Evolutionary conservation across 2,888 invertebrate species (phyloP).

Genomic region (Callosobruchus maculatus): DNA sequence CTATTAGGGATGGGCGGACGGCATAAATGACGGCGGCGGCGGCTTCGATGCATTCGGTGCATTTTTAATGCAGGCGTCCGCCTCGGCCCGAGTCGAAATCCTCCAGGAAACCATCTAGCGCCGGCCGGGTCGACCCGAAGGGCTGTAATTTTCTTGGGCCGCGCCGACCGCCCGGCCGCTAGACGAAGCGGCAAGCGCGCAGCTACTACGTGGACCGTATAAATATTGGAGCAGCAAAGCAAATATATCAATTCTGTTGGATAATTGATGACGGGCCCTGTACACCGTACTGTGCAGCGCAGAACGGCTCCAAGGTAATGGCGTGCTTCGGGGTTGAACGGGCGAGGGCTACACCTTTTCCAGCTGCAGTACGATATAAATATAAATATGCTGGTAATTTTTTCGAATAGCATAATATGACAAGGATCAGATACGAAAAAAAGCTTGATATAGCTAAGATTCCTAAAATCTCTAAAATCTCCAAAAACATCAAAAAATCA

Average conservation of each 20-base stretch:
- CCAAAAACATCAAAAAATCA: too few species aligned
- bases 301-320: neutral
- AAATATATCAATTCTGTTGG: constrained; percentile 15
- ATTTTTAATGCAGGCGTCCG: neutral
- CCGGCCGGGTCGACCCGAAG: neutral
- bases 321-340: neutral
- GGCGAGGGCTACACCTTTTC: too few species aligned
- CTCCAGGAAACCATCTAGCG: neutral
- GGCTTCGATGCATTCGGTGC: neutral
- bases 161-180: too few species aligned
- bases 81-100: neutral
- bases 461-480: too few species aligned
- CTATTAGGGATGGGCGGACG: neutral
- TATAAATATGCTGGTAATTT: too few species aligned
- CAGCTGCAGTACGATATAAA: too few species aligned
- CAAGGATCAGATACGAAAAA: too few species aligned
- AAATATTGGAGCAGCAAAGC: constrained; percentile 11
- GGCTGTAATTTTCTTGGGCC: constrained; percentile 3
- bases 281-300: neutral
- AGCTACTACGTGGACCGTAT: constrained; percentile 9
- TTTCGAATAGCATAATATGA: too few species aligned
- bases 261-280: constrained; percentile 18
- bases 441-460: too few species aligned
- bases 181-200: neutral
- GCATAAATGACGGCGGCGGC: neutral